Evolutionary conservation across 2,113 vertebrate species (phyloP), one percentile per base, ranked within the genome.

Genomic region (Pseudonaja textilis): DNA sequence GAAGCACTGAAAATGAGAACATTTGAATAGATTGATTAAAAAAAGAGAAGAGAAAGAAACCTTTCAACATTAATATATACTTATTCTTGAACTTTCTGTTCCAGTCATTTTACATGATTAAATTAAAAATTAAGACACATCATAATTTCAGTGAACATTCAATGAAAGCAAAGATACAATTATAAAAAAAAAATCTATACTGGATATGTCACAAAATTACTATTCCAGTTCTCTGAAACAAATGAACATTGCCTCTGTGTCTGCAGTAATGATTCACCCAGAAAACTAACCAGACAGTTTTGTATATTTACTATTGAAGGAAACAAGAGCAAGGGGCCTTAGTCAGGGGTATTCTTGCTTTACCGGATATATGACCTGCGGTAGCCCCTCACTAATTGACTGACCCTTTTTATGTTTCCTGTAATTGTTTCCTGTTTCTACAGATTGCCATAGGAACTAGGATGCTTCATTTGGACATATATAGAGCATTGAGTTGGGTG

Each of bases 371-470:
- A 90, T 93, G 89, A 93, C 88, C 92, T 34, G 39, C 7, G 22
- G 56, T 86, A 85, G 39, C 89, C 88, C 89, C 42, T 86, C 92
- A 87, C 89, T 61, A 87, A 90, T 25, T 29, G 89, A 86, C 81
- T 87, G 81, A 89, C 81, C 81, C 81, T 90, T 93, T 93, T 88
- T 89, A 93, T 50, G 42, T 93, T 93, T 93, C 92, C 92, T 93
- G 92, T 90, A 61, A 55, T 39, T 61, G 89, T 93, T 93, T 93
- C 92, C 89, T 93, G 92, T 90, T 93, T 59, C 89, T 69, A 93
- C 64, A 59, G 89, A 93, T 93, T 93, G 74, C 81, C 89, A 93
- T 90, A 64, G 92, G 56, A 90, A 93, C 92, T 90, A 85, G 55
- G 56, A 90, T 93, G 81, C 47, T 90, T 81, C 47, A 42, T 47